These are phyloP conservation scores for Pristionchus maxplancki DNA, from an alignment of 2,888 invertebrate species.

Conservation along the genomic window DNA sequence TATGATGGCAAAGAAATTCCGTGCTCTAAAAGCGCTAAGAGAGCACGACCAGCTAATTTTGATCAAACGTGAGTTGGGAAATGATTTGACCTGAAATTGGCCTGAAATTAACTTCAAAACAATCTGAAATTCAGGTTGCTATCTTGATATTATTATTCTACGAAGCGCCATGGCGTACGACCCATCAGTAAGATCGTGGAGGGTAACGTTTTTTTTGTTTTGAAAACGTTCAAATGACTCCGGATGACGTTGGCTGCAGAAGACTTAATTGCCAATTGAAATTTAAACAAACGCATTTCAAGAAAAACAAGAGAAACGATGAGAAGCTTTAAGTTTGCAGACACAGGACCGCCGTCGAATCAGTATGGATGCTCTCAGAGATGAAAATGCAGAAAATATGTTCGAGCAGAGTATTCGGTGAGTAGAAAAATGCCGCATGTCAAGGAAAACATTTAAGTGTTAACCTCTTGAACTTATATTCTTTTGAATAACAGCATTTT, in stretches of 20 bases:
- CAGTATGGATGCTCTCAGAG: conserved; percentile 47
- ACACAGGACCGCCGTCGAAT: conserved; percentile 76
- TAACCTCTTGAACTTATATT: no score
- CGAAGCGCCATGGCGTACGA: conserved; percentile 94
- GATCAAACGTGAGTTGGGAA: conserved; percentile 86
- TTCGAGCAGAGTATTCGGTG: conserved; percentile 47
- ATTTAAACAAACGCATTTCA: no score
- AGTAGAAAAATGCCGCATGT: no score
- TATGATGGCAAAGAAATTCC: conserved; percentile 82
- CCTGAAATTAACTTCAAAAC: not conserved
- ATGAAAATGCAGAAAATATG: conserved; percentile 21
- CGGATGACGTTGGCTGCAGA: no score
- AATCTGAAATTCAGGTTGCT: conserved; percentile 82
- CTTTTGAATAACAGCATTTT: not conserved
- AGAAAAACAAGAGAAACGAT: no score
- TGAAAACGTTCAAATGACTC: not conserved
- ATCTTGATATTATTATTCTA: conserved; percentile 95
- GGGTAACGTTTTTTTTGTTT: conserved; percentile 72
- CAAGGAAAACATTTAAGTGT: no score
- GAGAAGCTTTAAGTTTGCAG: no score
- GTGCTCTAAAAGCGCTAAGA: conserved; percentile 92
- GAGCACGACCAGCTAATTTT: conserved; percentile 92
- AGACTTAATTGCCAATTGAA: no score
- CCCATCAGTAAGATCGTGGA: conserved; percentile 89
- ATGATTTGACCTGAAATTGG: no score